phyloP scores from a whole-genome alignment of 2,797 vertebrate genomes.

The Sebastes dallii region DNA sequence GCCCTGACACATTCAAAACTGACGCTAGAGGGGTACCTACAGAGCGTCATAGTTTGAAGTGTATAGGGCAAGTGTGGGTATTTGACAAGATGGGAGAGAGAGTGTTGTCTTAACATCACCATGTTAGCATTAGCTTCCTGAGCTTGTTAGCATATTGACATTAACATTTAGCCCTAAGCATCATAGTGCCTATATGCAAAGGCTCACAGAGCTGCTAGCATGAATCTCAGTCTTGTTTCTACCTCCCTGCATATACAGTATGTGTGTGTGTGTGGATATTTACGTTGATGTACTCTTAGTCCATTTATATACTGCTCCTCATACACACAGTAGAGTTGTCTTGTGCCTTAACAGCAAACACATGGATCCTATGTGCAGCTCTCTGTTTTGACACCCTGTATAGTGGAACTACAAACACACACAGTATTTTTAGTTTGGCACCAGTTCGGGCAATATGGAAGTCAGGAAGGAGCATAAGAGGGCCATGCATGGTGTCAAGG shows the following conservation, averaged over 20 bases:
- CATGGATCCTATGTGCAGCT: slow-evolving; percentile 40
- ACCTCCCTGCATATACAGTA: background rate
- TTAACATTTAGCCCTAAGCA: background rate
- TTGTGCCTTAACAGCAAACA: slow-evolving; percentile 43
- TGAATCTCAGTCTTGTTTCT: background rate
- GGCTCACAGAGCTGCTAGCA: background rate
- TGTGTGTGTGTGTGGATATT: slow-evolving; percentile 8
- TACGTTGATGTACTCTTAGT: slow-evolving; percentile 12
- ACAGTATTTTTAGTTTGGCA: slow-evolving; percentile 66
- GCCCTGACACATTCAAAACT: no score
- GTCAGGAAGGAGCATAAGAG: slow-evolving; percentile 36
- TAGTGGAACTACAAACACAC: slow-evolving; percentile 66
- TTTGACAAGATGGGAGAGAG: no score
- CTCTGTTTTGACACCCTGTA: slow-evolving; percentile 44
- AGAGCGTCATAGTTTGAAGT: no score
- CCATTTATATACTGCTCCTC: slow-evolving; percentile 10
- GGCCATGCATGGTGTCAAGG: slow-evolving; percentile 45
- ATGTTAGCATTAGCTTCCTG: background rate
- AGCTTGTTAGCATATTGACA: background rate
- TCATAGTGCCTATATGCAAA: no score
- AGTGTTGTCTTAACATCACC: background rate
- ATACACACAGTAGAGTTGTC: slow-evolving; percentile 32
- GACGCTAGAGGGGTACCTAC: no score
- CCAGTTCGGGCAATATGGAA: slow-evolving; percentile 12
- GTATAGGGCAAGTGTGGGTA: no score